Evolutionary conservation across 1,140 invertebrate species (phyloP).

Genomic region (Bombus turneri): DNA sequence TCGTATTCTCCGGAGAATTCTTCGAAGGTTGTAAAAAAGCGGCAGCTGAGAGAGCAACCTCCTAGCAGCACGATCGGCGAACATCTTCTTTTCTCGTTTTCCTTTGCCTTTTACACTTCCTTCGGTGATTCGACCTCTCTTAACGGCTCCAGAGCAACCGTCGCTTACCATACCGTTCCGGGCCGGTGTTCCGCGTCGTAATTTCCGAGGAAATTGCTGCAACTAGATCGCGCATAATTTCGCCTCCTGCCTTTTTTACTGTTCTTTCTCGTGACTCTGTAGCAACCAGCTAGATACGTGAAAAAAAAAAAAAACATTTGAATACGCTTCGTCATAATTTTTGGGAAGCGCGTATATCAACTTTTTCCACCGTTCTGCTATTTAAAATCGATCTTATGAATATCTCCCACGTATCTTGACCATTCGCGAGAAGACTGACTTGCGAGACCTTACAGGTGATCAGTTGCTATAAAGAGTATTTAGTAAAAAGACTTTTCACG

Average conservation of each 20-base stretch:
- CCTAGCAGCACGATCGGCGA: not conserved
- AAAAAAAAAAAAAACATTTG: not conserved
- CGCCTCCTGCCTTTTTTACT: not conserved
- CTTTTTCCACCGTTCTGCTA: not conserved
- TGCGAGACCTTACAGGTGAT: not conserved
- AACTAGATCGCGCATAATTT: slow-evolving; percentile 48
- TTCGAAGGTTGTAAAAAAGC: slow-evolving; percentile 33
- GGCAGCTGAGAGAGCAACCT: slow-evolving; percentile 3
- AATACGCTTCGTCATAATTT: not conserved
- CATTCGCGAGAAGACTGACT: too few relatives aligned
- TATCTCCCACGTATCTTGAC: too few relatives aligned
- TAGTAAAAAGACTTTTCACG: not conserved
- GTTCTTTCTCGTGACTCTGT: not conserved
- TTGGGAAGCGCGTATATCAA: too few relatives aligned
- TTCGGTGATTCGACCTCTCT: slow-evolving; percentile 22
- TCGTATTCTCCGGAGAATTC: slow-evolving; percentile 32
- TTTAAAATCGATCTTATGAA: too few relatives aligned
- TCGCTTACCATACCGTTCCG: slow-evolving; percentile 48
- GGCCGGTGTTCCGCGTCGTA: slow-evolving; percentile 50
- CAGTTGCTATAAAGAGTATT: not conserved
- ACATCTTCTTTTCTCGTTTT: slow-evolving; percentile 1
- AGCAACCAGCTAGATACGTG: too few relatives aligned
- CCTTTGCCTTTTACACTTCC: slow-evolving; percentile 17
- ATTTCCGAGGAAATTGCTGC: slow-evolving; percentile 49
- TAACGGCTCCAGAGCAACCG: slow-evolving; percentile 36